phyloP scores from a whole-genome alignment of 2,888 invertebrate species.

The Tricholauxania praeusta region DNA sequence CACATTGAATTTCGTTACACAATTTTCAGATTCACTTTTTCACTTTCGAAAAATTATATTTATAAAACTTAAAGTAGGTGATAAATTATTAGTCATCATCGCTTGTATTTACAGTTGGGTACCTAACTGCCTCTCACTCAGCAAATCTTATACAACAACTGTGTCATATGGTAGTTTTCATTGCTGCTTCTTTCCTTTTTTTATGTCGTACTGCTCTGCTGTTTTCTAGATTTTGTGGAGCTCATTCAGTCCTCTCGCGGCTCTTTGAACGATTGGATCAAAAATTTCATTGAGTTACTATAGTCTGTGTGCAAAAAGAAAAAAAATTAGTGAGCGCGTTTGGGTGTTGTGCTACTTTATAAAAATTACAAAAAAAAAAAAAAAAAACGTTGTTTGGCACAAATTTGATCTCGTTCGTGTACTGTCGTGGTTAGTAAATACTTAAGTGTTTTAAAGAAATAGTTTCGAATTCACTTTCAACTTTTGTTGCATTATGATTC shows the following conservation, averaged over 20 bases:
- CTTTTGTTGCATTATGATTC: not conserved
- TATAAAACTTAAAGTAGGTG: too few relatives aligned
- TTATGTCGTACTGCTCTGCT: not conserved
- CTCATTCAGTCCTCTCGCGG: conserved; percentile 44
- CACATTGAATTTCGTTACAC: too few relatives aligned
- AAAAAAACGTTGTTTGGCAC: not conserved
- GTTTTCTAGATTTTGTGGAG: not conserved
- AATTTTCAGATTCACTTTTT: too few relatives aligned
- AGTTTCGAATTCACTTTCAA: not conserved
- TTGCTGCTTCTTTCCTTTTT: not conserved
- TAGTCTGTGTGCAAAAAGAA: not conserved
- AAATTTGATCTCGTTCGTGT: not conserved
- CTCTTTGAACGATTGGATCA: conserved; percentile 43
- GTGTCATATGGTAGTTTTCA: not conserved
- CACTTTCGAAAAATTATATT: too few relatives aligned
- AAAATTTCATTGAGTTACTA: not conserved
- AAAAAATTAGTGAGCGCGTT: not conserved
- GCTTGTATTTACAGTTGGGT: too few relatives aligned
- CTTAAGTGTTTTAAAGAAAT: not conserved
- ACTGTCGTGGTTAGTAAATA: not conserved
- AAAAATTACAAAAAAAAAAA: too few relatives aligned
- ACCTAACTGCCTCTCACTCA: not conserved
- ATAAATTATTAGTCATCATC: too few relatives aligned
- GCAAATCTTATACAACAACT: conserved; percentile 11
- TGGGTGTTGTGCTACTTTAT: not conserved